Conservation (phyloP, 2,113 vertebrate genomes). For the Tupaia tana region DNA sequence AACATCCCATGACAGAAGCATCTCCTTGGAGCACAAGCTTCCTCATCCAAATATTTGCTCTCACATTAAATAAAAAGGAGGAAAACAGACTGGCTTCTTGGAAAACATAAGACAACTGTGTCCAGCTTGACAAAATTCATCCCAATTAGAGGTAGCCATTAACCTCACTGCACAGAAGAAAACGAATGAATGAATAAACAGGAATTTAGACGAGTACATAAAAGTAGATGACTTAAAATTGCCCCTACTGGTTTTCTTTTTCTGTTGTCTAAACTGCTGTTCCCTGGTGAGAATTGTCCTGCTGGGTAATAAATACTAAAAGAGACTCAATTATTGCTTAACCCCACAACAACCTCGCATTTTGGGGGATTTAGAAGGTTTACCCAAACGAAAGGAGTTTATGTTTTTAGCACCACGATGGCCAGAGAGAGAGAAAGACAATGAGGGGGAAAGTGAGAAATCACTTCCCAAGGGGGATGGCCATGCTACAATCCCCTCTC, state of each 20-base stretch:
- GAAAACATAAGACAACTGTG: background rate
- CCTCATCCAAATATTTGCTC: background rate
- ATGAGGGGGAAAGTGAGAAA: too few species aligned
- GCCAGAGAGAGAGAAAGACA: too few species aligned
- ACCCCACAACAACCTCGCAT: background rate
- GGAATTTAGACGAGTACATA: background rate
- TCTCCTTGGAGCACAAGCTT: background rate
- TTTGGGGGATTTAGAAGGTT: too few species aligned
- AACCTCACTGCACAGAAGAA: background rate
- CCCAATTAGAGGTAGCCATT: background rate
- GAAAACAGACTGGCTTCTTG: background rate
- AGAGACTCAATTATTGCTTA: background rate
- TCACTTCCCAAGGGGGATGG: too few species aligned
- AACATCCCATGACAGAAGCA: accelerated
- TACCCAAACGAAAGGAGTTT: background rate
- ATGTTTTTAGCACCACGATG: background rate
- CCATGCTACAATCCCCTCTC: too few species aligned
- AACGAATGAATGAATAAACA: background rate
- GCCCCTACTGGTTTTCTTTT: background rate
- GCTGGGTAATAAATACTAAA: background rate
- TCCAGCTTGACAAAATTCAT: background rate
- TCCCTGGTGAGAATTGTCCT: background rate
- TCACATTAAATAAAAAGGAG: background rate
- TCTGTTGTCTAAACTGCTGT: background rate
- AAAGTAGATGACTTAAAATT: background rate